Evolutionary conservation across 2,888 invertebrate genomes (phyloP).

Genomic region (Idaea biselata): DNA sequence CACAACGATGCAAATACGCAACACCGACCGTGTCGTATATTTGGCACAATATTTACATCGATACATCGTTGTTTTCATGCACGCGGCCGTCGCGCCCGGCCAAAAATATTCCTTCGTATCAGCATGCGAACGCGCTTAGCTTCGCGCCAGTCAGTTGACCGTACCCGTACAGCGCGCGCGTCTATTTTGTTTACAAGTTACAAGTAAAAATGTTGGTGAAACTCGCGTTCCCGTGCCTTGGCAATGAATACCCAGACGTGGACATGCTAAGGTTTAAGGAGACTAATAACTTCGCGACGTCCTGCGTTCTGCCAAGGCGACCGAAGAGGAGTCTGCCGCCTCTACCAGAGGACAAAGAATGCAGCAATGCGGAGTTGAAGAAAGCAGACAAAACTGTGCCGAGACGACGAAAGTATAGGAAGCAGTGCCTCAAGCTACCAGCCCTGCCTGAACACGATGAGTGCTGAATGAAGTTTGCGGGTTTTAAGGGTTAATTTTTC

Average conservation of each 20-base stretch:
- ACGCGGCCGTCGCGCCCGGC: constrained; percentile 26
- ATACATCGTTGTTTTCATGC: constrained; percentile 31
- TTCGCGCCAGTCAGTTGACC: constrained; percentile 37
- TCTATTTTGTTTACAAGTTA: constrained; percentile 28
- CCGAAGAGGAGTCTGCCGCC: constrained; percentile 62
- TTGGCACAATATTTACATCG: constrained; percentile 11
- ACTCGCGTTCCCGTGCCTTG: constrained; percentile 51
- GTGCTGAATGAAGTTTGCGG: constrained; percentile 46
- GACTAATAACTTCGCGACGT: constrained; percentile 56
- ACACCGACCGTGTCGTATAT: constrained; percentile 4
- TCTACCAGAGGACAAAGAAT: constrained; percentile 69
- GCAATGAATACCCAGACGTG: constrained; percentile 55
- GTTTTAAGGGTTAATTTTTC: constrained; percentile 18
- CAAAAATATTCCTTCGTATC: constrained; percentile 47
- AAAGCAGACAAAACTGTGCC: constrained; percentile 51
- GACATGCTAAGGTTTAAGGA: constrained; percentile 66
- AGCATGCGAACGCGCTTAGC: constrained; percentile 17
- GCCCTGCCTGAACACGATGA: constrained; percentile 66
- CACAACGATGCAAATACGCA: constrained; percentile 12
- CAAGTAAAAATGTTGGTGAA: constrained; percentile 58
- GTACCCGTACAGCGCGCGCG: constrained; percentile 47
- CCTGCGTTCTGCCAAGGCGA: constrained; percentile 62
- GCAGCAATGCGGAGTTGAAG: constrained; percentile 57
- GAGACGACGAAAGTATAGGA: constrained; percentile 55
- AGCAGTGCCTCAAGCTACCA: constrained; percentile 57